phyloP scores from a whole-genome alignment of 2,113 vertebrate genomes.

The Ctenomys sociabilis region DNA sequence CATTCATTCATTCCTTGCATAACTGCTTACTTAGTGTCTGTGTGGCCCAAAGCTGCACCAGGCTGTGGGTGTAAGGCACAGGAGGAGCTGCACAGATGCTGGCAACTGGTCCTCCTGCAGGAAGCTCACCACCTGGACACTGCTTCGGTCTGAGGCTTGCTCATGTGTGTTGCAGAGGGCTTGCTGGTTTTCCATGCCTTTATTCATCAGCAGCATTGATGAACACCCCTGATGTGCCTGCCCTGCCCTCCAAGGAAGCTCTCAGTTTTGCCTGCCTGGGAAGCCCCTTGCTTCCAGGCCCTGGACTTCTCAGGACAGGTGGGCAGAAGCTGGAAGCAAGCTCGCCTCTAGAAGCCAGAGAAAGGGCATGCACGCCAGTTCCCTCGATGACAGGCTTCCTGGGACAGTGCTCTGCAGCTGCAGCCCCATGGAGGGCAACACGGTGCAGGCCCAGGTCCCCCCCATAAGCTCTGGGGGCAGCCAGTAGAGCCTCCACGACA shows the following conservation, averaged over 20 bases:
- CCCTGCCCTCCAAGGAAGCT: too few species aligned
- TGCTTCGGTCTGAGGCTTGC: neutral
- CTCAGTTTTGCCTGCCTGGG: neutral
- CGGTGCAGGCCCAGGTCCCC: neutral
- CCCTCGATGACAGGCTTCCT: neutral
- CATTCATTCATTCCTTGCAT: neutral
- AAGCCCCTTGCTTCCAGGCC: neutral
- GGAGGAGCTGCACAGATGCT: neutral
- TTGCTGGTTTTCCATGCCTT: neutral
- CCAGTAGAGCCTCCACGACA: neutral
- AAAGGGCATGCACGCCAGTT: neutral
- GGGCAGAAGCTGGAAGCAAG: neutral
- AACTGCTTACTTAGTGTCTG: neutral
- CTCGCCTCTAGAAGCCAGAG: too few species aligned
- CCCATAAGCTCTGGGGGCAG: neutral
- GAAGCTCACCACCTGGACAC: neutral
- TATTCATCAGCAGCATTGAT: neutral
- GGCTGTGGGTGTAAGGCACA: neutral
- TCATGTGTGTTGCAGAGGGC: too few species aligned
- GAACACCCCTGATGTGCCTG: neutral
- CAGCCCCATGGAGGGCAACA: neutral
- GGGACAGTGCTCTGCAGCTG: neutral
- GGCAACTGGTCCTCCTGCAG: neutral
- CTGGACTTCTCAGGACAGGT: too few species aligned
- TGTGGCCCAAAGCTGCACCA: neutral